These are phyloP conservation scores for Caiman crocodilus DNA, from an alignment of 2,797 vertebrate genomes.

Conservation along the genomic window DNA sequence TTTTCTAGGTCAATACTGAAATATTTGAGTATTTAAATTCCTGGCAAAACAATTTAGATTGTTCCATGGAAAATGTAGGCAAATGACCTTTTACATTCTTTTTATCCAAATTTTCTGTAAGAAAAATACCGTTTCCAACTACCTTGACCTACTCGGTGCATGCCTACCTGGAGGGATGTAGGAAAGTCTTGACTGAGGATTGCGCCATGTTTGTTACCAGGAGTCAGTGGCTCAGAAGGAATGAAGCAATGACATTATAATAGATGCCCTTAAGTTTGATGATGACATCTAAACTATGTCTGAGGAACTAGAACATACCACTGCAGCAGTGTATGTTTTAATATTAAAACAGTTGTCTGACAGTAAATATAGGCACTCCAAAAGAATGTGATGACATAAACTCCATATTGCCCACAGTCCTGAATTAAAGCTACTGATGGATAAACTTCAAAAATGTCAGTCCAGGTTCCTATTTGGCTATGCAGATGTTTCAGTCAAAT, in stretches of 20 bases:
- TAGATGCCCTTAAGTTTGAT: too few species aligned
- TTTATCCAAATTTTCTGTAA: background rate
- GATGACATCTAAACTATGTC: too few species aligned
- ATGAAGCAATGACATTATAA: background rate
- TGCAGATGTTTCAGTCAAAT: background rate
- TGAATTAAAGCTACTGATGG: background rate
- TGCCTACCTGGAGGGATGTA: background rate
- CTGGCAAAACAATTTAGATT: background rate
- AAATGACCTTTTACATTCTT: background rate
- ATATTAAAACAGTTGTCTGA: background rate
- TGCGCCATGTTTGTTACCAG: background rate
- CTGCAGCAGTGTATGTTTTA: background rate
- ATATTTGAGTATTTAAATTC: background rate
- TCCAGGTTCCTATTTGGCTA: background rate
- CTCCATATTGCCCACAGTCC: background rate
- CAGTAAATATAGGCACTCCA: background rate
- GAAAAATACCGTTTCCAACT: background rate
- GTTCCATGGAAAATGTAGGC: background rate
- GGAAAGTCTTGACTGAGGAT: background rate
- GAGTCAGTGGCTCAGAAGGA: background rate
- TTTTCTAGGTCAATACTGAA: background rate
- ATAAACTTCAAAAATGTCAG: background rate
- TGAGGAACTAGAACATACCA: background rate
- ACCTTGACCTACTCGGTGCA: background rate
- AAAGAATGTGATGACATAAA: background rate